Base-by-base conservation (phyloP, 2,797 vertebrate genomes). In the Parauchenoglanis punctatus region DNA sequence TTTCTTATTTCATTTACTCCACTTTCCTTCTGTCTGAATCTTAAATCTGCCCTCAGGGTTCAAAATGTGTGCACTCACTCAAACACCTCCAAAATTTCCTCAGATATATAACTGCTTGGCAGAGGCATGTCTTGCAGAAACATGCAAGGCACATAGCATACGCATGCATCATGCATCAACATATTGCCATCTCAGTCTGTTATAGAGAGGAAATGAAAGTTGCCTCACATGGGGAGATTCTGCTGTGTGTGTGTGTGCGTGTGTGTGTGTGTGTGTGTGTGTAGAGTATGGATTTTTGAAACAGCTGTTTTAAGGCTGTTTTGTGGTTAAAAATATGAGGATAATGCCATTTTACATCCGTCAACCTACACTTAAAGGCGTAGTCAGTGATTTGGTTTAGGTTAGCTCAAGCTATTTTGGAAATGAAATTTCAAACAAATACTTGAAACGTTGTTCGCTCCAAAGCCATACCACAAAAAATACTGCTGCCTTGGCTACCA, bases 61-160 rank as follows among this genome's bases (percentile, higher is more conserved):
- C 44, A 40, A 80, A 87, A 85, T 52, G 61, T 65, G 35, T 85
- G 81, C 25, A 15, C 54, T 85, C 56, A 44, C 75, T 87, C 84
- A 88, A 40, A 59, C 13, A 40, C 61, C 86, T 56, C 8, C 28
- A 68, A 91, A 86, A 87, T 86, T 80, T 77, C 75, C 67, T 52
- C 63, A 46, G 70, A 89, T 89, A 87, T 84, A 80, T 89, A 89
- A 89, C 76, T 84, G 82, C 72, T 63, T 83, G 77, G 78, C 63
- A 72, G 73, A 80, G 85, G 87, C 87, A 89, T 85, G 78, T 67
- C 88, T 70, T 49, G 80, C 58, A 89, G 83, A 88, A 78, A 44
- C 67, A 80, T 85, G 86, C 78, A 25, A 10, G 6, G 13, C 35
- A 61, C 4, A 65, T 73, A 59, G n/a, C 58, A 87, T 20, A 82